Conservation (phyloP, 2,888 invertebrate species). For the Cerceris rybyensis region DNA sequence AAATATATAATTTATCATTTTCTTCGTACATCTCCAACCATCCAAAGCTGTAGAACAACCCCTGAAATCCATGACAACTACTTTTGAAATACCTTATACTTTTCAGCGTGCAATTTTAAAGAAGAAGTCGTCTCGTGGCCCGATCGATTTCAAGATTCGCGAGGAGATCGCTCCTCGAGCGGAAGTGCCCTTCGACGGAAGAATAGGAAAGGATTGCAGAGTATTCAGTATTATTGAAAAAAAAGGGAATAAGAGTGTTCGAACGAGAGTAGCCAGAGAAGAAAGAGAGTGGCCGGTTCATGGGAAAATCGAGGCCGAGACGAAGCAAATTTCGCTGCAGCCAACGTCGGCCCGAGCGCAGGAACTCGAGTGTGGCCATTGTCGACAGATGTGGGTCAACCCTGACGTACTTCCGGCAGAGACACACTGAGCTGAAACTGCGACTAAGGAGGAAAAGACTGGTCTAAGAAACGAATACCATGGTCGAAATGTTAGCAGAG, state of each 20-base stretch:
- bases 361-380: conserved; percentile 71
- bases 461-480: conserved; percentile 15
- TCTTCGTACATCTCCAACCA: too few relatives aligned
- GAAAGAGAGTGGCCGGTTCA: conserved; percentile 1
- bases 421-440: conserved; percentile 48
- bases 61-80: not conserved
- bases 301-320: conserved; percentile 51
- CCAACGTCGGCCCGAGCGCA: conserved; percentile 54
- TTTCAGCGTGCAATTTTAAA: conserved; percentile 40
- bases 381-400: conserved; percentile 74
- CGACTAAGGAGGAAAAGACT: conserved; percentile 14
- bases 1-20: too few relatives aligned
- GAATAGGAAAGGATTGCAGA: conserved; percentile 31
- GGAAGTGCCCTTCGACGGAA: conserved; percentile 16
- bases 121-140: conserved; percentile 34
- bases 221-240: conserved; percentile 48
- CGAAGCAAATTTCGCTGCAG: conserved; percentile 51
- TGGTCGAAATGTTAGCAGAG: conserved; percentile 18
- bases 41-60: too few relatives aligned
- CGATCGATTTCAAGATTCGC: conserved; percentile 39
- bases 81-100: too few relatives aligned
- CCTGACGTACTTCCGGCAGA: conserved; percentile 69
- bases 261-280: not conserved
- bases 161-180: conserved; percentile 34
- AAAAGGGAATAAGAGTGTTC: conserved; percentile 7